Percentiles rank a stretch among this genome's conserved stretches.
Evolutionary conservation across 1,140 invertebrate species (phyloP).

Genomic region (Drosophila orena): DNA sequence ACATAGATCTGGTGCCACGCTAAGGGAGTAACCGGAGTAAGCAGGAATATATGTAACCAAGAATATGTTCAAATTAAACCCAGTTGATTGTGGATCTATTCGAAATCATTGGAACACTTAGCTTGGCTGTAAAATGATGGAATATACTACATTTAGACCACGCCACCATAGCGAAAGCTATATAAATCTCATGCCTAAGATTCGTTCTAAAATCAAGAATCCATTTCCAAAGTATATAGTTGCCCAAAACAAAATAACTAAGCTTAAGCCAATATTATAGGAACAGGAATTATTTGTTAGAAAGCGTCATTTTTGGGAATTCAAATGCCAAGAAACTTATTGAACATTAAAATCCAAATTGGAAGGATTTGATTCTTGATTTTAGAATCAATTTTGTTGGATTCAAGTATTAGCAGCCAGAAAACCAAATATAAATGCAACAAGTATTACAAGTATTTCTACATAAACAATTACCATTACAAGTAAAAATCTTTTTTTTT

Average conservation of each 20-base stretch:
- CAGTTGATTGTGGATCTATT: too few species aligned
- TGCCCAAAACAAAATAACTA: not conserved
- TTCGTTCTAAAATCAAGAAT: conserved; percentile 1
- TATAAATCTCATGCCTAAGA: not conserved
- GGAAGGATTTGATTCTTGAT: conserved; percentile 6
- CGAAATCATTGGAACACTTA: too few species aligned
- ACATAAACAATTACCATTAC: conserved; percentile 6
- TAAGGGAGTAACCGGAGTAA: conserved; percentile 5
- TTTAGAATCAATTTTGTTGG: not conserved
- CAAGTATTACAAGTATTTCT: conserved; percentile 76
- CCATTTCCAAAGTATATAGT: not conserved
- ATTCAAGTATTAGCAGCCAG: conserved; percentile 48
- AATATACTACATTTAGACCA: not conserved
- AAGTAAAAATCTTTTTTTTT: conserved; percentile 28
- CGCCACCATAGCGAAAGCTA: not conserved
- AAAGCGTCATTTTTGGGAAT: too few species aligned
- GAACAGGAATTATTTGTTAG: too few species aligned
- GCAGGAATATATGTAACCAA: too few species aligned
- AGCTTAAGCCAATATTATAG: too few species aligned
- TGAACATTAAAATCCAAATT: not conserved
- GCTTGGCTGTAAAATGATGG: conserved; percentile 7
- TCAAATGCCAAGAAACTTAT: too few species aligned
- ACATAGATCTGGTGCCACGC: conserved; percentile 82
- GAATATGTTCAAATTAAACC: too few species aligned
- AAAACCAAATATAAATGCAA: conserved; percentile 40